phyloP scores from a whole-genome alignment of 2,797 vertebrate species.

The Sparidentex hasta region DNA sequence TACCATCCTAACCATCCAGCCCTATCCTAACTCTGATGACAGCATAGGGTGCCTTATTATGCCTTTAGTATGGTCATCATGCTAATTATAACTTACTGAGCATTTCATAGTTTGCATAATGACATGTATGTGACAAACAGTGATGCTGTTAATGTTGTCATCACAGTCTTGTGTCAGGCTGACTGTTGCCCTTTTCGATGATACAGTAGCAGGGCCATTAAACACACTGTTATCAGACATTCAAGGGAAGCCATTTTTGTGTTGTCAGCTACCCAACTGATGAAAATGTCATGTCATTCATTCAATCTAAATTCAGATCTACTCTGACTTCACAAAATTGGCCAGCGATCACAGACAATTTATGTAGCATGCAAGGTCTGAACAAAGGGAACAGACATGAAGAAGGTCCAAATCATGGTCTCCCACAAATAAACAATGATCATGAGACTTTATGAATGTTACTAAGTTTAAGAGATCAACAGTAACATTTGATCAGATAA shows the following conservation, averaged over 20 bases:
- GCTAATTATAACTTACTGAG: conserved; percentile 31
- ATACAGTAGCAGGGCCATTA: neutral
- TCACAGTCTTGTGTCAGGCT: neutral
- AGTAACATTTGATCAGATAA: neutral
- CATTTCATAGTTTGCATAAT: conserved; percentile 16
- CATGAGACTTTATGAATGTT: neutral
- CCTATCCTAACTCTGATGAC: neutral
- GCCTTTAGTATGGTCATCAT: conserved; percentile 6
- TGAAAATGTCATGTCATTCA: neutral
- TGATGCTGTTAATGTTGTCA: neutral
- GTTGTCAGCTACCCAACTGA: conserved; percentile 2
- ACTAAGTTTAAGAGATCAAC: neutral
- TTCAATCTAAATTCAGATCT: conserved; percentile 1
- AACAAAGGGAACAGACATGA: neutral
- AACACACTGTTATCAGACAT: conserved; percentile 6
- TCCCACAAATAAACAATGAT: neutral
- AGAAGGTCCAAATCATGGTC: neutral
- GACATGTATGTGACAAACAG: conserved; percentile 8
- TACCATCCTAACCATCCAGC: conserved; percentile 20
- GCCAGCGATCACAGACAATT: conserved; percentile 5
- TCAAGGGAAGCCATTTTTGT: neutral
- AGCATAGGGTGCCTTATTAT: neutral
- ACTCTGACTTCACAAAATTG: neutral
- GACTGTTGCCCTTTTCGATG: neutral
- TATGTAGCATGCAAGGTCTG: neutral